Base-by-base conservation (phyloP, 2,888 invertebrate genomes). In the Andrena marginata region DNA sequence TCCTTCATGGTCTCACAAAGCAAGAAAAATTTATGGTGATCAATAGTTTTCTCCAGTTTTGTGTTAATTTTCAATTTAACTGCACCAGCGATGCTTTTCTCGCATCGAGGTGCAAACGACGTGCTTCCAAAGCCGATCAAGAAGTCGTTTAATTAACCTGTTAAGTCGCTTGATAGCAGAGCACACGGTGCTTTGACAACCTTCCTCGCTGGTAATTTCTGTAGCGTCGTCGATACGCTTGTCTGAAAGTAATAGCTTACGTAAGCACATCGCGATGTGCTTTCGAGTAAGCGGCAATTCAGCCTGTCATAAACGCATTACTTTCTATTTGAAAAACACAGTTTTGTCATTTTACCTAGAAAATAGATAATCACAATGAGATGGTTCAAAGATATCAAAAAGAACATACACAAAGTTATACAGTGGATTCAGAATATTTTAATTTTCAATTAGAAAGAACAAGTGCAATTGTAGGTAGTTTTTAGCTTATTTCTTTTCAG, bases 81-180 rank as follows among this genome's bases (percentile, higher is more conserved):
- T 23, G n/a, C 3, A 23, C 49, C 3, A 23, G 23, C 16, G 13
- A 13, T 62, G 29, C 2, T 26, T 67, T 33, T 42, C n/a, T 69
- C 54, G 26, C 23, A 8, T 35, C 2, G 54, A 16, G 8, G 23
- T 20, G 29, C 42, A 23, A 64, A 49, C 56, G 4, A 10, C 13
- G 49, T 33, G 35, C 26, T 65, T 64, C n/a, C 6, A 33, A 6
- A 20, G 23, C 1, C 31, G 33, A 33, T 59, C 49, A 49, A 60
- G 64, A 23, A 72, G 35, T 51, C 64, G 65, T 78, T 74, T 74
- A 81, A 78, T 78, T 78, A 70, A 60, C 69, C n/a, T 51, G 51
- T 49, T 78, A 78, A 78, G 69, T 81, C 54, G 63, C 26, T 31
- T 33, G 77, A 54, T 56, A 26, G 48, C 20, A 16, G 62, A 67